Evolutionary conservation across 2,113 vertebrate genomes (phyloP), one percentile per base, ranked within the genome.

Genomic region (Lagopus muta): DNA sequence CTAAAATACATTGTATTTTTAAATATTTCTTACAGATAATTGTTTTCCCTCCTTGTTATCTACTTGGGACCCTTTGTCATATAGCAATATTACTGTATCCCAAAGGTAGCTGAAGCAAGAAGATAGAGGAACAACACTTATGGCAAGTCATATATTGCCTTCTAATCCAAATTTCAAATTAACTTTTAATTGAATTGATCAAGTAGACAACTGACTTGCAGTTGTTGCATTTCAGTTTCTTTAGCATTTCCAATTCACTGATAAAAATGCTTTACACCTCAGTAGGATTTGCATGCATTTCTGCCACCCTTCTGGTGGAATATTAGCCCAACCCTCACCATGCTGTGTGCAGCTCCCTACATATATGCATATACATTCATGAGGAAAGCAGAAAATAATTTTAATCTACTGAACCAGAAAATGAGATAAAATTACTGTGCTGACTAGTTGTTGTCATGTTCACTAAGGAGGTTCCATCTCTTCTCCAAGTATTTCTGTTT

Each of bases 111-210:
- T 55, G 54, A 55, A 55, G 54, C 16, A 55, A 55, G 28, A 77
- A 75, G 75, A 70, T 21, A 78, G 81, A 92, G 58, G 66, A 76
- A 47, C 52, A 52, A 64, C 38, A 66, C 71, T 43, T 74, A 81
- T 79, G 88, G 54, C 27, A 22, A 27, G 54, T 15, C 75, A 66
- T 77, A 2, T 52, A 70, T 60, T 82, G 79, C 74, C 43, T 82
- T 96, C 74, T 57, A 88, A 88, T 21, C 47, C 82, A 73, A 86
- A 38, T n/a, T 28, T 40, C 40, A 69, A 52, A 88, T 90, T 76
- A 38, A 87, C n/a, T 62, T 73, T 45, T 54, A 65, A 66, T 79
- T 66, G 66, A 75, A 73, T 21, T 42, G 64, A 66, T 82, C 32
- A 52, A 52, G 65, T 48, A 92, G 82, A 86, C 82, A 61, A 40